Conservation (phyloP, 1,140 invertebrate species). For the Nixonia krombeini region DNA sequence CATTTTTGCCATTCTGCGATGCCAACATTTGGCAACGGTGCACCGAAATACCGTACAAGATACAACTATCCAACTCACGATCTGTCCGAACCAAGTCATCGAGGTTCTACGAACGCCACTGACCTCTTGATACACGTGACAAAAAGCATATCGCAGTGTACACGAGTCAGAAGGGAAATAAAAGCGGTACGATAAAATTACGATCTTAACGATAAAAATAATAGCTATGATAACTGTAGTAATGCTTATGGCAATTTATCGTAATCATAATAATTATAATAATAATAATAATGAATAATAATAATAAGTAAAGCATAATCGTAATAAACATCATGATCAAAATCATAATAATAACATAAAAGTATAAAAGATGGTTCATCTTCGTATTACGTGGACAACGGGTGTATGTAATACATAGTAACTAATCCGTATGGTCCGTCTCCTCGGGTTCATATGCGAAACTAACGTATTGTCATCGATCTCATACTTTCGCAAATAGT, state of each 20-base stretch:
- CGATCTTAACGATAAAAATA: slow-evolving; percentile 42
- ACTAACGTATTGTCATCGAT: neutral
- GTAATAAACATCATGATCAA: slow-evolving; percentile 16
- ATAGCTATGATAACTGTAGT: slow-evolving; percentile 30
- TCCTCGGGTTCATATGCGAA: too few relatives aligned
- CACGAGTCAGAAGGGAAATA: slow-evolving; percentile 23
- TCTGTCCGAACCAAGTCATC: too few relatives aligned
- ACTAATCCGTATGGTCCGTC: slow-evolving; percentile 32
- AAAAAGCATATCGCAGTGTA: slow-evolving; percentile 38
- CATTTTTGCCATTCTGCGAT: too few relatives aligned
- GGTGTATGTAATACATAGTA: slow-evolving; percentile 53
- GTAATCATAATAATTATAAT: slow-evolving; percentile 29
- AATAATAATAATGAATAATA: slow-evolving; percentile 7
- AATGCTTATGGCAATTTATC: slow-evolving; percentile 36
- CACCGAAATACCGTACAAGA: too few relatives aligned
- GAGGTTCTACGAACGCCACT: neutral
- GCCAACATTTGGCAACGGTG: too few relatives aligned
- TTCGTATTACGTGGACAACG: slow-evolving; percentile 44
- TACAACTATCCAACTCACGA: too few relatives aligned
- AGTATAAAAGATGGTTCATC: slow-evolving; percentile 22
- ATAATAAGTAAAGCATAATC: slow-evolving; percentile 4
- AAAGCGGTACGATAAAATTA: slow-evolving; percentile 39
- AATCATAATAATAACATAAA: slow-evolving; percentile 1
- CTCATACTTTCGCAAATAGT: neutral
- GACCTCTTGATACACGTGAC: slow-evolving; percentile 19